A percentile compares a stretch with the other conserved stretches of the same genome.
Evolutionary conservation across 2,797 vertebrate genomes (phyloP).

Genomic region (Erpetoichthys calabaricus): DNA sequence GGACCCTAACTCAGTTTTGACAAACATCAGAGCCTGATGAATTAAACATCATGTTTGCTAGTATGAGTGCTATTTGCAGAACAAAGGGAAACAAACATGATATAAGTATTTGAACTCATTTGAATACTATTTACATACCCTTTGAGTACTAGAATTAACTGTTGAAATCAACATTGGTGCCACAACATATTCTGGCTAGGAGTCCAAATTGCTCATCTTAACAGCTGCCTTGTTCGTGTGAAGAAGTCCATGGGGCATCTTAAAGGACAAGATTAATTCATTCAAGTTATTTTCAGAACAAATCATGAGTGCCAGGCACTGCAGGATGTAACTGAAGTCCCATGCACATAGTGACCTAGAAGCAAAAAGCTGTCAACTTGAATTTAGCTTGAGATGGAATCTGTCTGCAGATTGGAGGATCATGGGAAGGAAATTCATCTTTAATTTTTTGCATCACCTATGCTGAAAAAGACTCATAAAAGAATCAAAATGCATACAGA

Average conservation of each 20-base stretch:
- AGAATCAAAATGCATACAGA: too few species aligned
- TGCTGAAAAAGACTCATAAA: too few species aligned
- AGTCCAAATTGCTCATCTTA: slow-evolving; percentile 8
- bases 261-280: slow-evolving; percentile 11
- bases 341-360: too few species aligned
- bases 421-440: too few species aligned
- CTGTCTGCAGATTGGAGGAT: too few species aligned
- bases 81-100: slow-evolving; percentile 10
- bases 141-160: slow-evolving; percentile 5
- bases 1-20: slow-evolving; percentile 12
- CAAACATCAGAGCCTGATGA: slow-evolving; percentile 18
- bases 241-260: background rate
- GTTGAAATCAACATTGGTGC: slow-evolving; percentile 6
- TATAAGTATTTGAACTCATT: slow-evolving; percentile 8
- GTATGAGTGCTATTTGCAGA: slow-evolving; percentile 5
- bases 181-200: slow-evolving; percentile 1
- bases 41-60: slow-evolving; percentile 14
- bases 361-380: too few species aligned
- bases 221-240: slow-evolving; percentile 1
- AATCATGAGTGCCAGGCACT: too few species aligned
- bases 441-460: too few species aligned
- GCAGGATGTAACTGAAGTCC: too few species aligned
- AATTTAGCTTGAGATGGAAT: too few species aligned
- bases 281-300: background rate
- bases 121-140: slow-evolving; percentile 17